Percentiles rank a stretch among this genome's conserved stretches.
Evolutionary conservation across 2,797 vertebrate genomes (phyloP).

Genomic region (Mus minutoides): DNA sequence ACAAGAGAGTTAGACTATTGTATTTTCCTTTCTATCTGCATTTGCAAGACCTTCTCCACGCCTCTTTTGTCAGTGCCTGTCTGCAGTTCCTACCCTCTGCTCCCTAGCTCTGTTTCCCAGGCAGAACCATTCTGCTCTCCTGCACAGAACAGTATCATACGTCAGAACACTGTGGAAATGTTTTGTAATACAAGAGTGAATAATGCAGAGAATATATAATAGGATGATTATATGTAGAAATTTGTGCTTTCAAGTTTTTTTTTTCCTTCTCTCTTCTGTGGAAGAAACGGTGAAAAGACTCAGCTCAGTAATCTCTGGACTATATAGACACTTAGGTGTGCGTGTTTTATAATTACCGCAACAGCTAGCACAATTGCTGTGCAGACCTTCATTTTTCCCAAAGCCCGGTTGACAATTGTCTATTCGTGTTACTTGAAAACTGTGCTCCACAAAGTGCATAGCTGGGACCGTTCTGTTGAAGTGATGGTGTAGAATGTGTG

Average conservation of each 20-base stretch:
- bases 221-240: conserved; percentile 35
- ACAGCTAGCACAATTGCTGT: conserved; percentile 85
- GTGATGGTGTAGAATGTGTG: conserved; percentile 9
- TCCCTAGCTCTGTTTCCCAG: conserved; percentile 24
- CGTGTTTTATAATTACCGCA: conserved; percentile 84
- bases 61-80: not conserved
- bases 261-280: not conserved
- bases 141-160: not conserved
- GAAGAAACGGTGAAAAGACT: not conserved
- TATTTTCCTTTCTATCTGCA: conserved; percentile 33
- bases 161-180: conserved; percentile 20
- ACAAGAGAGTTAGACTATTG: not conserved
- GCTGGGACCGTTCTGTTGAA: conserved; percentile 69
- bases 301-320: conserved; percentile 20
- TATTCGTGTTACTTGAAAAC: conserved; percentile 82
- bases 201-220: not conserved
- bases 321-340: conserved; percentile 14
- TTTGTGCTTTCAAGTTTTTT: conserved; percentile 17
- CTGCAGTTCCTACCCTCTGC: conserved; percentile 43
- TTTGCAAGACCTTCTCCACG: not conserved
- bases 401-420: conserved; percentile 88
- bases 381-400: conserved; percentile 84
- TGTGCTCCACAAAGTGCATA: conserved; percentile 85
- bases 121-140: not conserved
- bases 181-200: not conserved